Percentiles rank a stretch among this genome's conserved stretches.
These are phyloP conservation scores for Taenaris catops DNA, from an alignment of 2,888 invertebrate species.

Conservation along the genomic window DNA sequence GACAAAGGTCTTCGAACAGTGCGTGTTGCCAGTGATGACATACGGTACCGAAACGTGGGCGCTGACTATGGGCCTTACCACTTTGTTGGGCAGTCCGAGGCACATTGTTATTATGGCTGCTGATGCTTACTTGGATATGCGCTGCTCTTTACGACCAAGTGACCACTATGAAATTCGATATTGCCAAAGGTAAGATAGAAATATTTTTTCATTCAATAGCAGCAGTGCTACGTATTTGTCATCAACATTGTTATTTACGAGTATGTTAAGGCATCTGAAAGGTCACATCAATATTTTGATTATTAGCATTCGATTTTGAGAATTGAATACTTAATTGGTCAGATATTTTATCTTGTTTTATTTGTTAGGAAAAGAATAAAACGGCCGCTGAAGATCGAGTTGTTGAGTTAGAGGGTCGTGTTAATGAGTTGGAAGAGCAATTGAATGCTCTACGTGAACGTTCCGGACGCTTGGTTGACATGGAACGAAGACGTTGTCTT, in stretches of 20 bases:
- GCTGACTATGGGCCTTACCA: too few species aligned
- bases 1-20: too few species aligned
- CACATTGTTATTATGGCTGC: constrained; percentile 62
- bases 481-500: constrained; percentile 49
- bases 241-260: too few species aligned
- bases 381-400: constrained; percentile 34
- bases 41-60: too few species aligned
- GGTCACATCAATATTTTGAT: too few species aligned
- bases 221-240: too few species aligned
- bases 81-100: constrained; percentile 63
- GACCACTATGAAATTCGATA: constrained; percentile 51
- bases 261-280: too few species aligned
- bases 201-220: too few species aligned
- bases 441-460: constrained; percentile 42
- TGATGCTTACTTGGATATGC: constrained; percentile 73
- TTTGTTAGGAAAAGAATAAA: constrained; percentile 46
- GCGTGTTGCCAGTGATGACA: too few species aligned
- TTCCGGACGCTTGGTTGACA: constrained; percentile 47
- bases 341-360: too few species aligned
- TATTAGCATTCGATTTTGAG: too few species aligned
- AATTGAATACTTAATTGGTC: too few species aligned
- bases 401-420: constrained; percentile 38
- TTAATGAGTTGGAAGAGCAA: constrained; percentile 48
- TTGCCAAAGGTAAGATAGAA: constrained; percentile 58
- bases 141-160: constrained; percentile 69